Conservation (phyloP, 2,888 invertebrate genomes). For the Ennomos erosarius region DNA sequence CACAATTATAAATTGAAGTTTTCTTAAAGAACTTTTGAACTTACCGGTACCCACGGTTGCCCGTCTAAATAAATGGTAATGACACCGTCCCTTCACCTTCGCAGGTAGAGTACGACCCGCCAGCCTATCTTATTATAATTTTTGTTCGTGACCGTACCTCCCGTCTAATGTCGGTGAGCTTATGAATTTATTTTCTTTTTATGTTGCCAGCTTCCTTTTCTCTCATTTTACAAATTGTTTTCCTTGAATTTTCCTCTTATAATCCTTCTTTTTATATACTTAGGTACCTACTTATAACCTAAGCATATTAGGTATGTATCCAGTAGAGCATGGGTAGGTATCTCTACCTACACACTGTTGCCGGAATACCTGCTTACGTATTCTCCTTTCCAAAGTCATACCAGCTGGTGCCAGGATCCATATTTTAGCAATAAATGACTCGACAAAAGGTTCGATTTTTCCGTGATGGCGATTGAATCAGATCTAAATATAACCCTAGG, state of each 20-base stretch:
- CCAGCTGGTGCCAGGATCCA: slow-evolving; percentile 25
- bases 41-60: slow-evolving; percentile 47
- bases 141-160: slow-evolving; percentile 41
- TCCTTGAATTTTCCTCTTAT: slow-evolving; percentile 29
- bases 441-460: slow-evolving; percentile 22
- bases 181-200: slow-evolving; percentile 40
- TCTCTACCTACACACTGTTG: slow-evolving; percentile 6
- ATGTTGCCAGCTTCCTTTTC: slow-evolving; percentile 29
- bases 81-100: slow-evolving; percentile 40
- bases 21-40: slow-evolving; percentile 28
- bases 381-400: slow-evolving; percentile 23
- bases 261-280: slow-evolving; percentile 11
- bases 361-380: slow-evolving; percentile 19
- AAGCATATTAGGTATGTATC: too few species aligned
- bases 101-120: slow-evolving; percentile 23
- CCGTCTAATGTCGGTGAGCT: slow-evolving; percentile 39
- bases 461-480: slow-evolving; percentile 16
- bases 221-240: slow-evolving; percentile 36
- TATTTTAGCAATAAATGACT: slow-evolving; percentile 18
- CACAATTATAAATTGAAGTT: neutral
- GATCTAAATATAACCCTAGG: slow-evolving; percentile 16
- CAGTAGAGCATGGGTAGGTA: neutral
- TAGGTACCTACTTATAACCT: too few species aligned
- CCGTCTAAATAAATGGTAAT: slow-evolving; percentile 44
- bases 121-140: slow-evolving; percentile 40